These are phyloP conservation scores for Xyrauchen texanus DNA, from an alignment of 2,113 vertebrate species.

Conservation along the genomic window DNA sequence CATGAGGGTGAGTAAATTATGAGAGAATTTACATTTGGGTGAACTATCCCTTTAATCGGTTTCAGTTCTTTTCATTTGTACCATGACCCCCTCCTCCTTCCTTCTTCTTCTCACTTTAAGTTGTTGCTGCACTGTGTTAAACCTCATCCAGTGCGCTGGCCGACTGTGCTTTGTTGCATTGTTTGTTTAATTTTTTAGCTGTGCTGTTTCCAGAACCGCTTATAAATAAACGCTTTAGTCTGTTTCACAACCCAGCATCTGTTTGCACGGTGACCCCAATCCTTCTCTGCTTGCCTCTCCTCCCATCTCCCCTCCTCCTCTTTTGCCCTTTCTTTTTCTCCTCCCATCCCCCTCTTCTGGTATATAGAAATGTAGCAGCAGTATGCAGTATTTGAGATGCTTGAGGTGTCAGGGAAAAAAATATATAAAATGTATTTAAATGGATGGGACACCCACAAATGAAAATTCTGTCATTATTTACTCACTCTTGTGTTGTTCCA, in stretches of 20 bases:
- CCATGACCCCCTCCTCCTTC: not conserved
- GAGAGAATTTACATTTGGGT: too few relatives aligned
- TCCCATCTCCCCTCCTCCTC: constrained; percentile 11
- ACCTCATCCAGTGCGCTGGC: not conserved
- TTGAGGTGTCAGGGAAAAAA: too few relatives aligned
- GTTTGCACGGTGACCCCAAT: constrained; percentile 67
- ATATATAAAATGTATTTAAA: not conserved
- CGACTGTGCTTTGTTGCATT: not conserved
- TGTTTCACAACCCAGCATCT: constrained; percentile 55
- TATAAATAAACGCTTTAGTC: constrained; percentile 28
- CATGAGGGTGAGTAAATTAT: too few relatives aligned
- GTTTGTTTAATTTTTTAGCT: constrained; percentile 48
- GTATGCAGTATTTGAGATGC: not conserved
- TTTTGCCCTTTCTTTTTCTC: constrained; percentile 22
- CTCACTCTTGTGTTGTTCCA: too few relatives aligned
- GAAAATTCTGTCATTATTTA: too few relatives aligned
- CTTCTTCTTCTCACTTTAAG: constrained; percentile 6
- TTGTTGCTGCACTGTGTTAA: not conserved
- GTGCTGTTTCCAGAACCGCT: constrained; percentile 33
- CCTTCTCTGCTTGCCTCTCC: constrained; percentile 48
- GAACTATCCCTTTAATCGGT: not conserved
- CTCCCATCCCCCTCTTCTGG: not conserved
- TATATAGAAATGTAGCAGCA: not conserved
- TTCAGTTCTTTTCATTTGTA: not conserved
- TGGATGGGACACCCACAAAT: too few relatives aligned